phyloP scores from a whole-genome alignment of 2,888 invertebrate species.

The Watsonalla binaria region DNA sequence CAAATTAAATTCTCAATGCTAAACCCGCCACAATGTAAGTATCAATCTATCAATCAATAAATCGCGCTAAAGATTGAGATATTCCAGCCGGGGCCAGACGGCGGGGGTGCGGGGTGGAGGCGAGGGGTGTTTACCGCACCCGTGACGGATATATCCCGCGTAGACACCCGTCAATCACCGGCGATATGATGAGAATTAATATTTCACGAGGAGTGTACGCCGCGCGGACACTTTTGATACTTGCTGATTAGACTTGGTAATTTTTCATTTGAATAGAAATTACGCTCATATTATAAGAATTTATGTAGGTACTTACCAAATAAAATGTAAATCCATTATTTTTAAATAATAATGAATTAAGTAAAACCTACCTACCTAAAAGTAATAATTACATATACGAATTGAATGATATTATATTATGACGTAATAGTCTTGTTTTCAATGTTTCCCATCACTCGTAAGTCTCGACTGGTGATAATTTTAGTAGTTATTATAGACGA shows the following conservation, averaged over 20 bases:
- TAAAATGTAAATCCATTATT: too few relatives aligned
- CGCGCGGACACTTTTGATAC: constrained; percentile 41
- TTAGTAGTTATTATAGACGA: too few relatives aligned
- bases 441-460: too few relatives aligned
- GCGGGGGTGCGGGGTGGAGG: constrained; percentile 18
- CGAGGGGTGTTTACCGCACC: constrained; percentile 55
- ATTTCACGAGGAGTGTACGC: constrained; percentile 50
- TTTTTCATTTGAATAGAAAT: constrained; percentile 3
- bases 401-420: too few relatives aligned
- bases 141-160: constrained; percentile 75
- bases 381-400: too few relatives aligned
- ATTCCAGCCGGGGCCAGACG: constrained; percentile 51
- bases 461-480: too few relatives aligned
- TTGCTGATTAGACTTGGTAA: constrained; percentile 16
- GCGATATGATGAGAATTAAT: constrained; percentile 74
- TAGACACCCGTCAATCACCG: constrained; percentile 73
- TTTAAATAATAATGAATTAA: too few relatives aligned
- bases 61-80: constrained; percentile 75
- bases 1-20: constrained; percentile 8
- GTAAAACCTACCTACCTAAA: too few relatives aligned
- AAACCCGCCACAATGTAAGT: constrained; percentile 14
- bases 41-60: constrained; percentile 76
- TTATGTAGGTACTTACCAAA: too few relatives aligned
- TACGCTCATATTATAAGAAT: too few relatives aligned
- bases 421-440: too few relatives aligned